These are phyloP conservation scores for Cancer borealis DNA, from an alignment of 2,888 invertebrate species.

Conservation along the genomic window DNA sequence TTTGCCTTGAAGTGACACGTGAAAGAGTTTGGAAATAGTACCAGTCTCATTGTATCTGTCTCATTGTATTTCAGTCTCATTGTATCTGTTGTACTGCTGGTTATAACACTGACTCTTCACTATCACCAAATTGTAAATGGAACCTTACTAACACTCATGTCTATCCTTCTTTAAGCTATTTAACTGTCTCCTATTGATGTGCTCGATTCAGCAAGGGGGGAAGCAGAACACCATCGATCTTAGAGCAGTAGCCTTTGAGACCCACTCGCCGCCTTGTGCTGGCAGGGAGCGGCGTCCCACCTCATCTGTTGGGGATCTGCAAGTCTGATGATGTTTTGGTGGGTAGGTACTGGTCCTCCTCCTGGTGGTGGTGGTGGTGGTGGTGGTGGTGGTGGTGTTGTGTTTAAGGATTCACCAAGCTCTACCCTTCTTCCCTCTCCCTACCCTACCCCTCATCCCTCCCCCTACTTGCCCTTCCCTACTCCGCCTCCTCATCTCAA, in stretches of 20 bases:
- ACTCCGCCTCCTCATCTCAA: background rate
- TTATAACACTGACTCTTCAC: too few species aligned
- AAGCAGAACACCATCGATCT: background rate
- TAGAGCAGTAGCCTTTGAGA: background rate
- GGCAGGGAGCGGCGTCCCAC: background rate
- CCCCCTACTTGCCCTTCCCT: background rate
- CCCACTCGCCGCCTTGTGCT: background rate
- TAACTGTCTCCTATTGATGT: background rate
- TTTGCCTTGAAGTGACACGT: background rate
- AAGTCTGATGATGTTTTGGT: constrained; percentile 32
- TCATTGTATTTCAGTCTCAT: background rate
- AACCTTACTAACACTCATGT: background rate
- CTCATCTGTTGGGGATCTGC: constrained; percentile 26
- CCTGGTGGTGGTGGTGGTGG: background rate
- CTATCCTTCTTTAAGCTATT: background rate
- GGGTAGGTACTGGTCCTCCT: background rate
- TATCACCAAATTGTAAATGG: background rate
- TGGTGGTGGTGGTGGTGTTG: too few species aligned
- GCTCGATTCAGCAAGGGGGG: background rate
- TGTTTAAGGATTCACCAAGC: too few species aligned
- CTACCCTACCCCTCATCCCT: background rate
- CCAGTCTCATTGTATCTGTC: background rate
- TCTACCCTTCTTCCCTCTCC: background rate
- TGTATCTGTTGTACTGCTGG: background rate
- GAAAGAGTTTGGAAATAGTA: too few species aligned